Evolutionary conservation across 2,888 invertebrate species (phyloP).

Genomic region (Orthosia incerta): DNA sequence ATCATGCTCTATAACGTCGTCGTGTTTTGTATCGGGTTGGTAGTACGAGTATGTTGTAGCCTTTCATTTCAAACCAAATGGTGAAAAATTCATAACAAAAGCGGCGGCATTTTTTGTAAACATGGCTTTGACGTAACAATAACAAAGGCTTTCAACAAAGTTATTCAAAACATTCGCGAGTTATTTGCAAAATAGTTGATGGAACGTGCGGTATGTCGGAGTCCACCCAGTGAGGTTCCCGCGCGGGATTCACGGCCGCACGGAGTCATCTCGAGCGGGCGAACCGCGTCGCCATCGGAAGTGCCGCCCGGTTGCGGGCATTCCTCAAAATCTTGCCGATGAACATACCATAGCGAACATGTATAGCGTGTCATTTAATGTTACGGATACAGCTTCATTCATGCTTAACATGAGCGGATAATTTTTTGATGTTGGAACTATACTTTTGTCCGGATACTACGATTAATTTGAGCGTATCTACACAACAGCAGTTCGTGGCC

Average conservation of each 20-base stretch:
- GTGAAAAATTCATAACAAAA: conserved; percentile 60
- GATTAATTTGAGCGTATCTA: conserved; percentile 54
- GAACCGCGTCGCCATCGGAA: conserved; percentile 77
- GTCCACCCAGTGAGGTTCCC: conserved; percentile 51
- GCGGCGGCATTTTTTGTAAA: conserved; percentile 58
- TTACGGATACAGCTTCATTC: conserved; percentile 65
- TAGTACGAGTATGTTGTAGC: conserved; percentile 28
- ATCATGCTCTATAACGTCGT: conserved; percentile 61
- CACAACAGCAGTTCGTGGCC: conserved; percentile 42
- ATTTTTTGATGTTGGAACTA: conserved; percentile 48
- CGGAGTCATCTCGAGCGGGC: conserved; percentile 66
- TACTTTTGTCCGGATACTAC: conserved; percentile 51
- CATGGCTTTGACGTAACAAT: conserved; percentile 57
- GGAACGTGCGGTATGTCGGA: conserved; percentile 63
- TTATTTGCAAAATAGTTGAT: conserved; percentile 62
- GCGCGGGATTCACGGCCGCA: conserved; percentile 59
- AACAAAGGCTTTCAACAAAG: conserved; percentile 53
- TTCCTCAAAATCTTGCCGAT: conserved; percentile 82
- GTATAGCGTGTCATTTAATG: conserved; percentile 66
- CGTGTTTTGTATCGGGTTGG: conserved; percentile 65
- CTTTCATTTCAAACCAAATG: conserved; percentile 49
- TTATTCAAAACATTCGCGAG: conserved; percentile 57
- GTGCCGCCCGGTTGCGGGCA: conserved; percentile 81
- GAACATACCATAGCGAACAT: conserved; percentile 68
- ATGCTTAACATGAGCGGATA: conserved; percentile 53